Evolutionary conservation across 1,140 invertebrate species (phyloP).

Genomic region (Oscheius sp.): DNA sequence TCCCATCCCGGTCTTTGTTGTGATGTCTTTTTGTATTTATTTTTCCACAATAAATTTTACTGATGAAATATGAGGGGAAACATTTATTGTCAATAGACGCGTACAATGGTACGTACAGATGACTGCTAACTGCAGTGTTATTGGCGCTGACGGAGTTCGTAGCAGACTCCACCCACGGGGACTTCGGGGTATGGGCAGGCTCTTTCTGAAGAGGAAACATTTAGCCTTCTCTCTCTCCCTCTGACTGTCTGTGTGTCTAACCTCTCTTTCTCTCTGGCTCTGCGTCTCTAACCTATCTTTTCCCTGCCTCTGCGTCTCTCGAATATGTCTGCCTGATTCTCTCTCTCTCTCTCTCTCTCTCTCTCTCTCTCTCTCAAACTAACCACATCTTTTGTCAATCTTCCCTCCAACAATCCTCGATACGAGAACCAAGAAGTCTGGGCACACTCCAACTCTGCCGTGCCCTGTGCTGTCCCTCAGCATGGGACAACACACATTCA

Average conservation of each 20-base stretch:
- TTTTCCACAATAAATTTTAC: no score
- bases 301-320: no score
- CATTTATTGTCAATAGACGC: background rate
- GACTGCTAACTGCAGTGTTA: background rate
- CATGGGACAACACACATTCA: background rate
- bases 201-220: slow-evolving; percentile 22
- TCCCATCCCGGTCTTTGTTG: no score
- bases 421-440: slow-evolving; percentile 17
- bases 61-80: no score
- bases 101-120: slow-evolving; percentile 7
- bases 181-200: slow-evolving; percentile 30
- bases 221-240: no score
- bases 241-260: no score
- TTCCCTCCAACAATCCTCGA: slow-evolving; percentile 18
- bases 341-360: no score
- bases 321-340: no score
- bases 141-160: slow-evolving; percentile 10
- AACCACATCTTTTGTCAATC: slow-evolving; percentile 32
- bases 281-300: no score
- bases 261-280: background rate
- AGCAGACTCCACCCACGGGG: slow-evolving; percentile 33
- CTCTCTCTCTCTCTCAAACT: background rate
- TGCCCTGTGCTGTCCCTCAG: background rate
- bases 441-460: slow-evolving; percentile 8
- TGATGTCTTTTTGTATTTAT: no score